These are phyloP conservation scores for Acleris cristana DNA, from an alignment of 2,888 invertebrate genomes.

Conservation along the genomic window DNA sequence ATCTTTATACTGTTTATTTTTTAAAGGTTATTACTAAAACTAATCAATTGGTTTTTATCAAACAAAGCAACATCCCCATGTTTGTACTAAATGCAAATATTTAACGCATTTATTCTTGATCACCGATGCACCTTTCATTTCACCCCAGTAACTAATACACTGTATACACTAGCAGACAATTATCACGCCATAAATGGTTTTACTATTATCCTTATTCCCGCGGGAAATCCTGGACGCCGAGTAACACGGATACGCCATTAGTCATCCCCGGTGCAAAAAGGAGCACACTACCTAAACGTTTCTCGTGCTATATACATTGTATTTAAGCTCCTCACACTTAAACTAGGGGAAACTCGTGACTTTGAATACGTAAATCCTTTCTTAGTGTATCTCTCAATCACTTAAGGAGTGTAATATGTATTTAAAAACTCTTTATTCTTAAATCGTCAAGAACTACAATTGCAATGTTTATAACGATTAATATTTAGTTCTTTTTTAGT, in stretches of 20 bases:
- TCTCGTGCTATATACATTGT: background rate
- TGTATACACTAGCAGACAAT: background rate
- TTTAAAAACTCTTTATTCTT: too few relatives aligned
- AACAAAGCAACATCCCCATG: too few relatives aligned
- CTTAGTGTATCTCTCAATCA: too few relatives aligned
- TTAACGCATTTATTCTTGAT: background rate
- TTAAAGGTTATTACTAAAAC: too few relatives aligned
- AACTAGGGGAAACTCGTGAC: background rate
- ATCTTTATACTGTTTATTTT: too few relatives aligned
- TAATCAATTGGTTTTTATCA: too few relatives aligned
- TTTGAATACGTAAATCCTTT: too few relatives aligned
- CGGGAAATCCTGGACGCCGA: constrained; percentile 22
- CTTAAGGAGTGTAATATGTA: too few relatives aligned
- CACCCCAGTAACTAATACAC: background rate
- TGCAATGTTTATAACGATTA: too few relatives aligned
- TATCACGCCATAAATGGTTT: constrained; percentile 7
- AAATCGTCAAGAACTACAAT: too few relatives aligned
- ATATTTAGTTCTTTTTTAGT: too few relatives aligned
- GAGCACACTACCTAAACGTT: background rate
- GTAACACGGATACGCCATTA: constrained; percentile 32
- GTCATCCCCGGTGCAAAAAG: constrained; percentile 25
- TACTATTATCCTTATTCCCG: constrained; percentile 17
- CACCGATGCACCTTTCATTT: too few relatives aligned
- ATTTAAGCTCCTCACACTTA: background rate
- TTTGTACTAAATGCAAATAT: background rate